Percentiles rank a stretch among this genome's conserved stretches.
phyloP scores from a whole-genome alignment of 1,140 invertebrate genomes.

The Orchestia grillus region DNA sequence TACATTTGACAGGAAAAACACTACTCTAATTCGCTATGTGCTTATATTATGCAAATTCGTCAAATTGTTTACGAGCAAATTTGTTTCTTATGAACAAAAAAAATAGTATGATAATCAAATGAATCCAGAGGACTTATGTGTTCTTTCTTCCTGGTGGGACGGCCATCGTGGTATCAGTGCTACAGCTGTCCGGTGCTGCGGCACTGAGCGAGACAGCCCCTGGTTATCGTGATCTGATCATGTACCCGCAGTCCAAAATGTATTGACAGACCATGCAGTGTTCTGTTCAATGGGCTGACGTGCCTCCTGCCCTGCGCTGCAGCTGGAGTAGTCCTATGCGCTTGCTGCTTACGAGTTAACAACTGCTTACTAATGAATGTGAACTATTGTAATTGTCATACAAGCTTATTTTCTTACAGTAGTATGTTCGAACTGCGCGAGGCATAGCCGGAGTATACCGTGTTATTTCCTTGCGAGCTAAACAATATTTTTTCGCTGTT shows the following conservation, averaged over 20 bases:
- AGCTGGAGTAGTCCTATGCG: too few species aligned
- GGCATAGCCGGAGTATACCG: too few species aligned
- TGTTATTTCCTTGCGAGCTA: too few species aligned
- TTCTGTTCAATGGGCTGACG: not conserved
- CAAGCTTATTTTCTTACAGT: too few species aligned
- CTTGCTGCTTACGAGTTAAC: too few species aligned
- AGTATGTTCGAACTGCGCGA: too few species aligned
- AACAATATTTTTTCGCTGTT: too few species aligned
- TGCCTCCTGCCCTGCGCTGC: too few species aligned
- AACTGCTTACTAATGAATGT: too few species aligned
- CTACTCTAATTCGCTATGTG: not conserved
- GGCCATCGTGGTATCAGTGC: not conserved
- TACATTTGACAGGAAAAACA: not conserved
- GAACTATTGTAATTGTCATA: too few species aligned
- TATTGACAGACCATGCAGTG: not conserved
- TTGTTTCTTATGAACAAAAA: not conserved
- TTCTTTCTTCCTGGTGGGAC: not conserved
- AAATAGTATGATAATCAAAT: too few species aligned
- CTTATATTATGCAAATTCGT: not conserved
- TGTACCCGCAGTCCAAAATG: too few species aligned
- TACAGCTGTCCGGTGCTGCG: not conserved
- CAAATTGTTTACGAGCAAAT: not conserved
- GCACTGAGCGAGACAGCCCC: not conserved
- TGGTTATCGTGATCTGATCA: not conserved
- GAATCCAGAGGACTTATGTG: not conserved